Percentiles rank a stretch among this genome's conserved stretches.
Conservation (phyloP, 2,797 vertebrate species). For the Anisognathus igniventris region DNA sequence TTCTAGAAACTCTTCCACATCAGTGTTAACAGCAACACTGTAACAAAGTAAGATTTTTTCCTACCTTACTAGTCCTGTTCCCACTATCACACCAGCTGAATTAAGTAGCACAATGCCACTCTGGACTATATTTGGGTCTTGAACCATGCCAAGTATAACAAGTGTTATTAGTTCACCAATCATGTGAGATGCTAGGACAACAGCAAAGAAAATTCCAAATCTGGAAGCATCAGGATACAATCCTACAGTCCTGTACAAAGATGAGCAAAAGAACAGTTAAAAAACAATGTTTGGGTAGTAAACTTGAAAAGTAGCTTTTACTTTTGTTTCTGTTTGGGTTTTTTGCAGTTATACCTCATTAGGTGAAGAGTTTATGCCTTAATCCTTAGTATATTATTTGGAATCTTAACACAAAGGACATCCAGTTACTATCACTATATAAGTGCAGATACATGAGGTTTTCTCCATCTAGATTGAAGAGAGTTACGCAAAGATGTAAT, state of each 20-base stretch:
- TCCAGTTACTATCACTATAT: fast-evolving
- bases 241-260: constrained; percentile 82
- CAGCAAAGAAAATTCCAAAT: constrained; percentile 88
- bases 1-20: background rate
- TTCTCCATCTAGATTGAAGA: background rate
- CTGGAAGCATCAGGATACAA: constrained; percentile 84
- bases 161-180: constrained; percentile 87
- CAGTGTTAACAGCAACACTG: background rate
- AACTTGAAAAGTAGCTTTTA: background rate
- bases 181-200: constrained; percentile 85
- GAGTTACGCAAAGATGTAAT: background rate
- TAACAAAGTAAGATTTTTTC: background rate
- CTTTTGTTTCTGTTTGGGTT: background rate
- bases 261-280: background rate
- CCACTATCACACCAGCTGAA: constrained; percentile 86
- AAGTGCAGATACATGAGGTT: background rate
- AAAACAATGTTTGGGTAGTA: background rate
- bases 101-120: constrained; percentile 86
- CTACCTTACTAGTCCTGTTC: constrained; percentile 91
- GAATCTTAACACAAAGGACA: background rate
- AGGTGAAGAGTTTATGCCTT: background rate
- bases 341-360: background rate
- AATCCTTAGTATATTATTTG: background rate
- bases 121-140: constrained; percentile 90
- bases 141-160: constrained; percentile 85